A percentile compares a stretch with the other conserved stretches of the same genome.
phyloP scores from a whole-genome alignment of 2,113 vertebrate genomes.

The Grammomys surdaster region DNA sequence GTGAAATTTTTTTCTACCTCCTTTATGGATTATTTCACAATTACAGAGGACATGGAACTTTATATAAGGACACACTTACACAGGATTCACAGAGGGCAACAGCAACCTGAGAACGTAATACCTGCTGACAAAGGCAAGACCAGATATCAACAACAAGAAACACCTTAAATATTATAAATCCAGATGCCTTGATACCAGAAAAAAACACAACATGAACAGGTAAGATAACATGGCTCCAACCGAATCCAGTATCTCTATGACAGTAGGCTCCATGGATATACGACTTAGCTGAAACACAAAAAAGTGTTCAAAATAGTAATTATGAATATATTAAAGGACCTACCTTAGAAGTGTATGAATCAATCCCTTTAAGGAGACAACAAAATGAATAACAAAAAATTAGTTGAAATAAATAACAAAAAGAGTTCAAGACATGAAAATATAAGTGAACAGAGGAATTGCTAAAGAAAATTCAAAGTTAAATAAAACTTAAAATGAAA shows the following conservation, averaged over 20 bases:
- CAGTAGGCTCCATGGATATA: neutral
- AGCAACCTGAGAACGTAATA: neutral
- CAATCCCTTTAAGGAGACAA: neutral
- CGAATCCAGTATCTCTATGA: neutral
- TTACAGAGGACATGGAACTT: neutral
- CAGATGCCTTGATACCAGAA: neutral
- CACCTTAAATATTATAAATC: neutral
- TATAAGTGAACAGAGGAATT: neutral
- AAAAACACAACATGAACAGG: neutral
- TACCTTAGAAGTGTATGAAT: neutral
- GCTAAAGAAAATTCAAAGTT: neutral
- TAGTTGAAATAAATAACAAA: neutral
- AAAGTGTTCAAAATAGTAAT: neutral
- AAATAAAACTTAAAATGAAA: neutral
- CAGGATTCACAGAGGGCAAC: neutral
- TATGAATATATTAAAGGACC: neutral
- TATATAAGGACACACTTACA: neutral
- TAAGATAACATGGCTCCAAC: neutral
- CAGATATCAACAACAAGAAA: neutral
- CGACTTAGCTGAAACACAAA: neutral
- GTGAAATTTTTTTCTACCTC: neutral
- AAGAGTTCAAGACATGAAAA: neutral
- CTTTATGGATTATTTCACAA: neutral
- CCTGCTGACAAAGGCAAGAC: neutral
- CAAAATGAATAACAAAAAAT: neutral